These are phyloP conservation scores for Lasioglossum lativentre DNA, from an alignment of 2,888 invertebrate genomes.

Conservation along the genomic window DNA sequence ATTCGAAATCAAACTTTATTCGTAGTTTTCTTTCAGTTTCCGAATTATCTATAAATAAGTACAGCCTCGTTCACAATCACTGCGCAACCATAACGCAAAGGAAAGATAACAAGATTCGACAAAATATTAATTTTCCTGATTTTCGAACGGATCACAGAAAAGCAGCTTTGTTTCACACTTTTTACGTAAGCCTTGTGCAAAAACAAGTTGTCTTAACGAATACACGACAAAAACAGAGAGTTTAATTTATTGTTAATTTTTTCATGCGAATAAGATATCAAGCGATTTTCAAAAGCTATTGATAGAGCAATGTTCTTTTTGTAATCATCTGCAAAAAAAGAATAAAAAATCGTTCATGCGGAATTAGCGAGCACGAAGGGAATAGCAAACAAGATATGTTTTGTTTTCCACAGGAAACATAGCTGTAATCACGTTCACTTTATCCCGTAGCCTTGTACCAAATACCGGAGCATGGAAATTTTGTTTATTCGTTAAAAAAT, in stretches of 20 bases:
- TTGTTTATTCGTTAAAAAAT: constrained; percentile 34
- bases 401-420: constrained; percentile 34
- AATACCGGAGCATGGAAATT: constrained; percentile 54
- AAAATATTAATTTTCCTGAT: neutral
- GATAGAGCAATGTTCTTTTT: neutral
- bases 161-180: neutral
- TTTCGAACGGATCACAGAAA: neutral
- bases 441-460: constrained; percentile 52
- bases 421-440: constrained; percentile 52
- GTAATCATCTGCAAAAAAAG: neutral
- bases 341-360: neutral
- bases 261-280: neutral
- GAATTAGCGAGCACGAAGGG: neutral
- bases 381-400: constrained; percentile 25
- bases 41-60: neutral
- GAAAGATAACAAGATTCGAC: neutral
- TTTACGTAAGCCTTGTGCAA: neutral
- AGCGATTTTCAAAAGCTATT: neutral
- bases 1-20: neutral
- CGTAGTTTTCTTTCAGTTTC: neutral
- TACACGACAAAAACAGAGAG: neutral
- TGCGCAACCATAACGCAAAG: neutral
- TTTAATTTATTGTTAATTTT: neutral
- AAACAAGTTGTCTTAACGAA: neutral
- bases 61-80: neutral